Conservation (phyloP, 2,888 invertebrate species). For the Drosophila koepferae region DNA sequence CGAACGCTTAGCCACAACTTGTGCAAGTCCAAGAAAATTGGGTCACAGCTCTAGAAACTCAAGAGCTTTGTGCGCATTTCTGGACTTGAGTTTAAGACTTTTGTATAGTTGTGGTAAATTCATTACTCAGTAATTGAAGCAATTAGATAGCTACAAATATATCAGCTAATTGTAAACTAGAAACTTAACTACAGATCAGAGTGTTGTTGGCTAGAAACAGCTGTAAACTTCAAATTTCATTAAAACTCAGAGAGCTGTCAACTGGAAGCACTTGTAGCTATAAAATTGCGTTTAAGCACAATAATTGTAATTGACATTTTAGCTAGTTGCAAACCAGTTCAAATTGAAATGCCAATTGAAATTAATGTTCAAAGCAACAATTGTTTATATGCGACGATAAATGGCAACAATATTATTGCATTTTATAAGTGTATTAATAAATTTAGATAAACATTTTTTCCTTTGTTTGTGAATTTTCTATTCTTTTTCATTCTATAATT, state of each 20-base stretch:
- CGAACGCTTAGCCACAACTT: conserved; percentile 8
- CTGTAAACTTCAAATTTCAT: too few relatives aligned
- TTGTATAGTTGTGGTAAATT: background rate
- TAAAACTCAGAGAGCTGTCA: background rate
- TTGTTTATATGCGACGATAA: too few relatives aligned
- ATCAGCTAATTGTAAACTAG: too few relatives aligned
- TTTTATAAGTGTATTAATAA: too few relatives aligned
- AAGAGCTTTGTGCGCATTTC: background rate
- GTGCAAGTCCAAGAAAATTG: conserved; percentile 11
- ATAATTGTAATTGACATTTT: background rate
- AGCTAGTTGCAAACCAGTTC: background rate
- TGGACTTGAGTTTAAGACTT: background rate
- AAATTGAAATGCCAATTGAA: background rate
- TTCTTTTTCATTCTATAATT: background rate
- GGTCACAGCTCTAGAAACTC: conserved; percentile 25
- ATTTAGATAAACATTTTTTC: too few relatives aligned
- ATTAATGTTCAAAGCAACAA: background rate
- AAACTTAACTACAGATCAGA: background rate
- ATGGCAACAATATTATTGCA: too few relatives aligned
- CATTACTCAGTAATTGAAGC: background rate
- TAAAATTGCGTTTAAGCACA: background rate
- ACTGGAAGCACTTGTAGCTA: background rate
- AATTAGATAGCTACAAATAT: background rate
- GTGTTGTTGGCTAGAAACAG: background rate
- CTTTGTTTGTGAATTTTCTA: too few relatives aligned